A percentile compares a stretch with the other conserved stretches of the same genome.
Conservation (phyloP, 2,888 invertebrate species). For the Herminia tarsipennalis region DNA sequence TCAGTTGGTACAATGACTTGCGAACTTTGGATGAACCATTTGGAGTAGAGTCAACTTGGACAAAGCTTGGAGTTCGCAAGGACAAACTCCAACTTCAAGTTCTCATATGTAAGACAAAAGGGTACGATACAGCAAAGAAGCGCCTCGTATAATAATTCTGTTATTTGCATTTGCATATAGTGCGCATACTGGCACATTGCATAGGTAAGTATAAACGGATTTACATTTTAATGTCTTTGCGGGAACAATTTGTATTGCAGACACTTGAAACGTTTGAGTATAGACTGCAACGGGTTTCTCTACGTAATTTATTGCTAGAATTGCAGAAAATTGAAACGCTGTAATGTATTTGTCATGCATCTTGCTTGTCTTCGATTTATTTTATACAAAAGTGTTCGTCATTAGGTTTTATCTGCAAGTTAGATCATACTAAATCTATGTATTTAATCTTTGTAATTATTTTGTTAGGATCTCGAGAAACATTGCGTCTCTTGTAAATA, state of each 20-base stretch:
- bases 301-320: slow-evolving; percentile 34
- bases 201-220: slow-evolving; percentile 52
- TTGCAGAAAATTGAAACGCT: slow-evolving; percentile 25
- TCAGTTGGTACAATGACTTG: too few relatives aligned
- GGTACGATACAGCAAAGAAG: neutral
- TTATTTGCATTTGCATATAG: slow-evolving; percentile 46
- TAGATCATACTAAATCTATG: neutral
- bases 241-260: slow-evolving; percentile 53
- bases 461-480: too few relatives aligned
- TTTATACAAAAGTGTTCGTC: too few relatives aligned
- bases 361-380: too few relatives aligned
- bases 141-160: slow-evolving; percentile 5
- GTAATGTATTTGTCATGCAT: neutral
- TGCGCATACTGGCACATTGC: slow-evolving; percentile 42
- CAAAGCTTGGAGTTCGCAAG: too few relatives aligned
- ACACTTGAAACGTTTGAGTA: slow-evolving; percentile 50
- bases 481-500: too few relatives aligned
- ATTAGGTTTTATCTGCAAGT: neutral
- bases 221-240: slow-evolving; percentile 57
- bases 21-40: too few relatives aligned
- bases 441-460: neutral
- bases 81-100: too few relatives aligned
- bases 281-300: slow-evolving; percentile 34
- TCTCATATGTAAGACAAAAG: too few relatives aligned
- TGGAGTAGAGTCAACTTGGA: too few relatives aligned